phyloP scores from a whole-genome alignment of 2,888 invertebrate species.

The Cheilosia impressa region DNA sequence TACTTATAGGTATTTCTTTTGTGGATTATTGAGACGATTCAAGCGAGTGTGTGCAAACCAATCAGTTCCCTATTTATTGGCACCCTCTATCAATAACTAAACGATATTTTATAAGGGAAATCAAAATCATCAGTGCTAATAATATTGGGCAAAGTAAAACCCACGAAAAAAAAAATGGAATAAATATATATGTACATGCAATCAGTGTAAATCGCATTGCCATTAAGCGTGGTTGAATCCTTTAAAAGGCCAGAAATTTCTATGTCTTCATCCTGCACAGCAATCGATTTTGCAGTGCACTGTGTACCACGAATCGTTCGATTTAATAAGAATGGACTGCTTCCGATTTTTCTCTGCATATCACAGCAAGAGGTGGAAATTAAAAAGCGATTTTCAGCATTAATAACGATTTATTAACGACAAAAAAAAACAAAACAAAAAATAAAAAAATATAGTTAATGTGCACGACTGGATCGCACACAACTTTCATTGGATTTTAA shows the following conservation, averaged over 20 bases:
- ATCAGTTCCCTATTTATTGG: no score
- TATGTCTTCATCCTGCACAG: background rate
- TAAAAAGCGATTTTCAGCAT: constrained; percentile 80
- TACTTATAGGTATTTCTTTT: no score
- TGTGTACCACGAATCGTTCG: background rate
- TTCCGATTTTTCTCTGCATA: background rate
- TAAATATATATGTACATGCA: constrained; percentile 3
- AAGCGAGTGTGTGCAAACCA: no score
- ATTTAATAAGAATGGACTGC: constrained; percentile 16
- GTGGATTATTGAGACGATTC: no score
- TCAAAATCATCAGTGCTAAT: background rate
- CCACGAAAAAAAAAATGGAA: background rate
- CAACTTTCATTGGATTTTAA: no score
- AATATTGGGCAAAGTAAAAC: background rate
- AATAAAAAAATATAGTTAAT: no score
- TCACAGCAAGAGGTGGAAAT: constrained; percentile 14
- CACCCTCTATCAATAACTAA: no score
- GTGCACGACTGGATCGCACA: no score
- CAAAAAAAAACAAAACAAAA: background rate
- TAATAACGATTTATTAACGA: constrained; percentile 82
- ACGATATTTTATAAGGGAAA: no score
- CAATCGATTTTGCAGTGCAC: constrained; percentile 4
- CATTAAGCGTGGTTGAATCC: constrained; percentile 10
- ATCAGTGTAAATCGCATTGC: constrained; percentile 16
- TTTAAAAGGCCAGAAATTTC: background rate